Percentiles rank a stretch among this genome's conserved stretches.
Evolutionary conservation across 2,888 invertebrate species (phyloP).

Genomic region (Dynastes hyllus): DNA sequence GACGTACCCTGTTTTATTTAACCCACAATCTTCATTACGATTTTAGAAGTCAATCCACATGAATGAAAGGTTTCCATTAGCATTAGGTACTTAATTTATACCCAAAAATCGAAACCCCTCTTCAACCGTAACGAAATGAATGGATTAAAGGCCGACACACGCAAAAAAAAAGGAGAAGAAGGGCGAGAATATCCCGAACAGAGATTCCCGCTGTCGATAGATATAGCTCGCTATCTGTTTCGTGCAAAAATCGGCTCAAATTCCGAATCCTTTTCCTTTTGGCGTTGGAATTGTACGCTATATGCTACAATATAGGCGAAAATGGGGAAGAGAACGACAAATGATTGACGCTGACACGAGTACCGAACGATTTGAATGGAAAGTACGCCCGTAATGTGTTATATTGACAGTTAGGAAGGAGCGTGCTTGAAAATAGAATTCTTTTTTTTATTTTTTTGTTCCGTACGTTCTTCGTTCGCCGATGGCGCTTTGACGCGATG

Average conservation of each 20-base stretch:
- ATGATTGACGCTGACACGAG: slow-evolving; percentile 35
- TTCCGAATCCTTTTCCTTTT: background rate
- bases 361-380: slow-evolving; percentile 29
- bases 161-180: background rate
- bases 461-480: background rate
- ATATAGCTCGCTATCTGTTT: background rate
- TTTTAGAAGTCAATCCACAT: too few relatives aligned
- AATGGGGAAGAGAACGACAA: slow-evolving; percentile 15
- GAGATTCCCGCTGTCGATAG: background rate
- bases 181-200: background rate
- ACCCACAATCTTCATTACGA: too few relatives aligned
- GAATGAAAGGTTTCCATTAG: background rate
- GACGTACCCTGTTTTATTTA: too few relatives aligned
- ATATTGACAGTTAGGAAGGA: slow-evolving; percentile 31
- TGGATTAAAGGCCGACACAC: background rate
- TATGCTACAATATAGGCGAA: background rate
- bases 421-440: slow-evolving; percentile 21
- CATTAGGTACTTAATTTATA: slow-evolving; percentile 15
- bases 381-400: slow-evolving; percentile 25
- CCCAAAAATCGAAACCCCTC: background rate
- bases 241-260: background rate
- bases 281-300: background rate
- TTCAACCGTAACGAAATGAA: background rate
- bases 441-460: slow-evolving; percentile 2
- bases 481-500: background rate